Base-by-base conservation (phyloP, 2,888 invertebrate genomes). In the Argyresthia albistria region DNA sequence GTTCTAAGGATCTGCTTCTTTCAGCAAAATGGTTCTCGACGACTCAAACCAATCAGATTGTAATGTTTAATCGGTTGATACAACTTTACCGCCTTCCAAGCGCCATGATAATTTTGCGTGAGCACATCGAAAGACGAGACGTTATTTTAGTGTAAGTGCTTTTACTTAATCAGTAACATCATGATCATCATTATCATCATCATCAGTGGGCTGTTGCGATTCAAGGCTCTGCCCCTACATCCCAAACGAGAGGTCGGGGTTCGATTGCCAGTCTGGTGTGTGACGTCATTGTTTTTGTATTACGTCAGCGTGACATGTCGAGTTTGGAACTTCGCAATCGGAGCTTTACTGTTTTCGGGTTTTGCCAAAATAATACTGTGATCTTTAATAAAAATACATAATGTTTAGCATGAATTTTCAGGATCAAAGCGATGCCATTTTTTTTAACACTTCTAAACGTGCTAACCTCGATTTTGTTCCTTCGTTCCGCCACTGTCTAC, bases 41-140 rank as follows among this genome's bases (percentile, higher is more conserved):
- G 43, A 14, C 43, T 1, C 11, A 12, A 14, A 43, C 14, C 10
- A 43, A 43, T n/a, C 43, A 43, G 12, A 14, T 70, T 49, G 63
- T 81, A 56, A 78, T 75, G 75, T 54, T 81, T 58, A 82, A 81
- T 58, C 67, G 83, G 0, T 59, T 82, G 4, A 52, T 80, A 42
- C 83, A 83, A 63, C 62, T 83, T 53, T 83, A 83, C 60, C 72
- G 83, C 1, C 60, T 79, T 51, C 78, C 75, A 1, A 67, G 73
- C 35, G 75, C 75, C 8, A 64, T 80, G 60, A 56, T 60, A 7
- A 61, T 67, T 1, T 62, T 83, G 1, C 62, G 61, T 8, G 60
- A 61, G 1, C 63, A 66, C 54, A 66, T 80, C 35, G 67, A 68
- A 37, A 64, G 83, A 1, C 59, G 68, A 14, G 43, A 43, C 43